These are phyloP conservation scores for Gortyna flavago DNA, from an alignment of 2,888 invertebrate species.

Conservation along the genomic window DNA sequence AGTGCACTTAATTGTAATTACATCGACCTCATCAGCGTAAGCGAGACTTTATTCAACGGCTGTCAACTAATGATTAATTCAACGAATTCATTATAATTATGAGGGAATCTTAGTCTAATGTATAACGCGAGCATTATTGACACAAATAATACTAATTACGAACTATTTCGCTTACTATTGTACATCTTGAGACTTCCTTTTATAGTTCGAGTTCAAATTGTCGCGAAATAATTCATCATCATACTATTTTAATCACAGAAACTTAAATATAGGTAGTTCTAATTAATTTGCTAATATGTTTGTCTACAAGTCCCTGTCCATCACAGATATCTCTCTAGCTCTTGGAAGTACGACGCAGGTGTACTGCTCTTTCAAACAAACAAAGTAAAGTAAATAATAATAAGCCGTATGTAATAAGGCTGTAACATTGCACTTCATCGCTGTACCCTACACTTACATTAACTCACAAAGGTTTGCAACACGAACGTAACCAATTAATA, in stretches of 20 bases:
- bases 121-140: conserved; percentile 9
- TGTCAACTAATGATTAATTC: conserved; percentile 24
- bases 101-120: conserved; percentile 11
- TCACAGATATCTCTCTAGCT: conserved; percentile 50
- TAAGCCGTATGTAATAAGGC: conserved; percentile 15
- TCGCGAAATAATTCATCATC: conserved; percentile 14
- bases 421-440: not conserved
- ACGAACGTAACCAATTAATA: not conserved
- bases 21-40: not conserved
- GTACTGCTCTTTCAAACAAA: conserved; percentile 1
- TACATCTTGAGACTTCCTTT: conserved; percentile 4
- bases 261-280: conserved; percentile 20
- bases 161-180: conserved; percentile 7
- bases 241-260: conserved; percentile 28
- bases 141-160: conserved; percentile 3
- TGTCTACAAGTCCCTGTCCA: conserved; percentile 36
- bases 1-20: not conserved
- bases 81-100: conserved; percentile 10
- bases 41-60: not conserved
- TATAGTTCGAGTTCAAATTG: not conserved
- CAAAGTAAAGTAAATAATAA: too few relatives aligned
- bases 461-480: conserved; percentile 6
- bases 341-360: conserved; percentile 13
- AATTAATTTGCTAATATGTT: conserved; percentile 23
- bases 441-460: conserved; percentile 14